Conservation (phyloP, 2,113 vertebrate species). For the Pantherophis guttatus region DNA sequence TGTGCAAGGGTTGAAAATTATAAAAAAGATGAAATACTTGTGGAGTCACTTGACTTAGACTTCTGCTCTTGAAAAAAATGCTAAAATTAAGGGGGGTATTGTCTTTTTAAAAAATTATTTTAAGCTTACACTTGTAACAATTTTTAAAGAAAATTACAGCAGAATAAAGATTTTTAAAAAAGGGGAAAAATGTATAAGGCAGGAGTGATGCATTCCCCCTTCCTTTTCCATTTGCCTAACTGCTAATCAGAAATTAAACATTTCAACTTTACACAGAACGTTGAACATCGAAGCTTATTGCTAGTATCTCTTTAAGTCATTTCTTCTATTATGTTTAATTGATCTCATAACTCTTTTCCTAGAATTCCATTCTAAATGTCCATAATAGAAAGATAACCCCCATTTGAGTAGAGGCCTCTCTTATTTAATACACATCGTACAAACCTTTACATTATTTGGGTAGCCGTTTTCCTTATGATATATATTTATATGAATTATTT, state of each 20-base stretch:
- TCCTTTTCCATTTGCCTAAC: background rate
- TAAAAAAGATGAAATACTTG: background rate
- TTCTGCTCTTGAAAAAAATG: background rate
- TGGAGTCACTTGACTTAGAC: background rate
- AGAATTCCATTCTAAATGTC: background rate
- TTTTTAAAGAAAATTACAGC: background rate
- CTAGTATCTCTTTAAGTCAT: background rate
- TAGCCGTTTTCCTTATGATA: background rate
- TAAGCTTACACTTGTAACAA: background rate
- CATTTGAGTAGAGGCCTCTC: background rate
- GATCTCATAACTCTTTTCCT: background rate
- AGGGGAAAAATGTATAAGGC: background rate
- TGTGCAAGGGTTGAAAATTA: background rate
- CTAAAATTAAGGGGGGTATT: background rate
- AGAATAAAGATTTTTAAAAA: background rate
- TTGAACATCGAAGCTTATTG: background rate
- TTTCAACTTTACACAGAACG: background rate
- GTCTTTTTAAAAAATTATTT: background rate
- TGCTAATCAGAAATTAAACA: background rate
- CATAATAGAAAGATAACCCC: background rate
- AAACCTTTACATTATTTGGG: background rate
- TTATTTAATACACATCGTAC: background rate
- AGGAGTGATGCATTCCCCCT: background rate
- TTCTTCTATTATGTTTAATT: background rate
- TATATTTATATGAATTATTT: background rate